These are phyloP conservation scores for Percopsis transmontana DNA, from an alignment of 2,113 vertebrate genomes.

Conservation along the genomic window DNA sequence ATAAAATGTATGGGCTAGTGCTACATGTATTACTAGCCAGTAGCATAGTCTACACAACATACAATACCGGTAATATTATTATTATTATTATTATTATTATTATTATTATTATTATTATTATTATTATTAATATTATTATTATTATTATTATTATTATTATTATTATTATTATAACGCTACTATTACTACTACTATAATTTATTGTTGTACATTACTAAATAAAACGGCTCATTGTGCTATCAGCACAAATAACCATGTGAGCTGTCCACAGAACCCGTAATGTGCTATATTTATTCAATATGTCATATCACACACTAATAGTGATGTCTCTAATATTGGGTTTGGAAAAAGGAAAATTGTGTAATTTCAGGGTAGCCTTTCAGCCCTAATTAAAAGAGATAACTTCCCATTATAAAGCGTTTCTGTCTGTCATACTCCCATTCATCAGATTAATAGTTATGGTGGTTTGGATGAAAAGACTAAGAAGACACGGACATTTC, in stretches of 20 bases:
- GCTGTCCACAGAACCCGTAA: slow-evolving; percentile 1
- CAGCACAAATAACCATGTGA: background rate
- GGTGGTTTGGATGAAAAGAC: too few relatives aligned
- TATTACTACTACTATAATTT: background rate
- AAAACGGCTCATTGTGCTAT: background rate
- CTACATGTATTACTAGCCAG: too few relatives aligned
- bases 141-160: too few relatives aligned
- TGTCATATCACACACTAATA: slow-evolving; percentile 34
- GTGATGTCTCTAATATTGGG: slow-evolving; percentile 10
- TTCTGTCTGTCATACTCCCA: slow-evolving; percentile 24
- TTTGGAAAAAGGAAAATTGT: slow-evolving; percentile 7
- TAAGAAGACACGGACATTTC: too few relatives aligned
- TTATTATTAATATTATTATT: too few relatives aligned
- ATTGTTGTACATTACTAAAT: background rate
- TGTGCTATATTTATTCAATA: slow-evolving; percentile 16
- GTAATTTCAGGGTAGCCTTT: slow-evolving; percentile 28
- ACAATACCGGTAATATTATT: too few relatives aligned
- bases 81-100: too few relatives aligned
- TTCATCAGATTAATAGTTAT: too few relatives aligned
- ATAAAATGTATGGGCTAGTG: too few relatives aligned
- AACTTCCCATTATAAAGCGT: slow-evolving; percentile 32
- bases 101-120: too few relatives aligned
- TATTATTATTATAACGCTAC: too few relatives aligned
- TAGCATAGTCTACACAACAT: too few relatives aligned
- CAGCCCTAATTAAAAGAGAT: slow-evolving; percentile 31